A percentile compares a stretch with the other conserved stretches of the same genome.
These are phyloP conservation scores for Amphipoea lucens DNA, from an alignment of 2,888 invertebrate species.

Conservation along the genomic window DNA sequence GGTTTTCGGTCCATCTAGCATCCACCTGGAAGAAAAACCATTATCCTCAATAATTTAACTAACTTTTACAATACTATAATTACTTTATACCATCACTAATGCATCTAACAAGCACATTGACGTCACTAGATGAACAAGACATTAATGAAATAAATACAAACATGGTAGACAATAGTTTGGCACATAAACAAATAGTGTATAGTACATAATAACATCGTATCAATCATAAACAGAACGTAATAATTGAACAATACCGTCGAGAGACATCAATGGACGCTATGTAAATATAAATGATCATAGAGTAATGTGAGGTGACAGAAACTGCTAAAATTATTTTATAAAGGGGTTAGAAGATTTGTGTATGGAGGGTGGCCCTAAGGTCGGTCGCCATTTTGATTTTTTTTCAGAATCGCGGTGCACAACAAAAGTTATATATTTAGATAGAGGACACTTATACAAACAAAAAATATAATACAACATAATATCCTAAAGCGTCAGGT, in stretches of 20 bases:
- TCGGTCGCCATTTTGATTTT: too few species aligned
- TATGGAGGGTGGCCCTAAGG: too few species aligned
- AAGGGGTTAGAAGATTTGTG: too few species aligned
- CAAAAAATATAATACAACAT: too few species aligned
- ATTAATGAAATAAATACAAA: slow-evolving; percentile 11
- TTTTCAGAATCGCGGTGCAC: too few species aligned
- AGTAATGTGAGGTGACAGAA: slow-evolving; percentile 34
- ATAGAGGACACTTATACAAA: too few species aligned
- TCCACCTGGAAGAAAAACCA: background rate
- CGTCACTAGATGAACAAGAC: background rate
- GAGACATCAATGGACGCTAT: slow-evolving; percentile 45
- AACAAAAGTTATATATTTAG: too few species aligned
- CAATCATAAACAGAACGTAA: slow-evolving; percentile 22
- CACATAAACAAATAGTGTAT: background rate
- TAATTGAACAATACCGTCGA: slow-evolving; percentile 45
- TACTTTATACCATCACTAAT: background rate
- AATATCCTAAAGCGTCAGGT: too few species aligned
- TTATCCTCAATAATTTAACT: background rate
- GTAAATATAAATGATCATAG: slow-evolving; percentile 41
- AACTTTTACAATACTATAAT: background rate
- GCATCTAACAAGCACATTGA: background rate
- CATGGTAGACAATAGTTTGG: slow-evolving; percentile 14
- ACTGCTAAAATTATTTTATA: background rate
- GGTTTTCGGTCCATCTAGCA: too few species aligned
- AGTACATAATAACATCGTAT: slow-evolving; percentile 1